Evolutionary conservation across 2,797 vertebrate genomes (phyloP).

Genomic region (Dipus sagitta): DNA sequence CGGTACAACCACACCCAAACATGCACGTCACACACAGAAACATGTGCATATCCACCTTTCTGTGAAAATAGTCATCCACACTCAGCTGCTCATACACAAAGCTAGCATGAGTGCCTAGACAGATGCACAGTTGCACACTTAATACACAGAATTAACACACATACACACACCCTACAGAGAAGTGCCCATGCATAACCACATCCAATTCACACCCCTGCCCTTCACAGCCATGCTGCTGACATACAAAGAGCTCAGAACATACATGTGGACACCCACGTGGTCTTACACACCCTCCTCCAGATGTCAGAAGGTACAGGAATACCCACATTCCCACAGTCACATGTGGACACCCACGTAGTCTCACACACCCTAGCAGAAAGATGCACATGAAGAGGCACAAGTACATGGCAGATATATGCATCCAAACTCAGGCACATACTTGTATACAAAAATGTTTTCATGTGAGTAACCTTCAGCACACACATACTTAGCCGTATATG

Average conservation of each 20-base stretch:
- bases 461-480: too few species aligned
- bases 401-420: neutral
- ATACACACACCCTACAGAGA: fast-evolving
- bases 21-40: fast-evolving
- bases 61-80: neutral
- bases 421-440: fast-evolving
- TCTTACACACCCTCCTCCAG: too few species aligned
- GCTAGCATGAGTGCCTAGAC: neutral
- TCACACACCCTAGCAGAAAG: neutral
- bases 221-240: neutral
- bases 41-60: neutral
- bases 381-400: too few species aligned
- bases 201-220: too few species aligned
- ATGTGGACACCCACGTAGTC: neutral
- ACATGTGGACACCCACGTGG: too few species aligned
- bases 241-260: neutral
- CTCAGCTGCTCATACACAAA: neutral
- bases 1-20: neutral
- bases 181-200: neutral
- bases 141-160: neutral
- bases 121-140: neutral
- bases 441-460: fast-evolving
- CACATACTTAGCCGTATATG: fast-evolving
- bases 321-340: neutral
- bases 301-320: neutral